Base-by-base conservation (phyloP, 2,113 vertebrate species). In the Struthio camelus region DNA sequence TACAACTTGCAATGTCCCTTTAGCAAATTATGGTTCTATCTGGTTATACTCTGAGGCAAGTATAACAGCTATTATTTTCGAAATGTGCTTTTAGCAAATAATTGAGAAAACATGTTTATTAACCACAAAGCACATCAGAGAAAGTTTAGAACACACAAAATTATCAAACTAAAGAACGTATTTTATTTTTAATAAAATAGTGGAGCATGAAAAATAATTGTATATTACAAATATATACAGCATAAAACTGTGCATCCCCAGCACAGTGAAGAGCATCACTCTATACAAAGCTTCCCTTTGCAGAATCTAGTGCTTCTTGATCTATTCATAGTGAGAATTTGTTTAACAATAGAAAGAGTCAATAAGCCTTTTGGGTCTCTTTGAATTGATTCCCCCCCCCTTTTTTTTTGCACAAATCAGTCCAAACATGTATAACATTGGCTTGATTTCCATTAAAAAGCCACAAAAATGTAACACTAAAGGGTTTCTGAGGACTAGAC, bases 151-250 rank as follows among this genome's bases (percentile, higher is more conserved):
- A 27, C 76, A 87, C 96, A 86, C 73, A 83, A 92, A 70, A 79
- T 96, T 96, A 91, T 97, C 98, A 99, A 99, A 99, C 98, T 99
- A 99, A 97, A 98, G 95, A 95, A 98, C 97, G 96, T 96, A 87
- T 98, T 99, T 98, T 99, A 98, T 98, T 98, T 98, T 98, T 98
- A 99, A 99, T 99, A 99, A 99, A 99, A 99, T 99, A 98, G 98
- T 96, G 96, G 97, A 92, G 93, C 98, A 97, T 97, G 98, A 97
- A 98, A 98, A 98, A 98, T 97, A 98, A 97, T 94, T 90, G 72
- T 98, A 97, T 97, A 84, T 98, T 98, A 99, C 99, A 99, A 98
- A 98, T 98, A 98, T 98, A 98, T 98, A 99, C 98, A 98, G 97
- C 89, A 96, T 97, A 95, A 11, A 90, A 61, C 89, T 81, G 46